These are phyloP conservation scores for Morone chrysops DNA, from an alignment of 2,113 vertebrate genomes.

Conservation along the genomic window DNA sequence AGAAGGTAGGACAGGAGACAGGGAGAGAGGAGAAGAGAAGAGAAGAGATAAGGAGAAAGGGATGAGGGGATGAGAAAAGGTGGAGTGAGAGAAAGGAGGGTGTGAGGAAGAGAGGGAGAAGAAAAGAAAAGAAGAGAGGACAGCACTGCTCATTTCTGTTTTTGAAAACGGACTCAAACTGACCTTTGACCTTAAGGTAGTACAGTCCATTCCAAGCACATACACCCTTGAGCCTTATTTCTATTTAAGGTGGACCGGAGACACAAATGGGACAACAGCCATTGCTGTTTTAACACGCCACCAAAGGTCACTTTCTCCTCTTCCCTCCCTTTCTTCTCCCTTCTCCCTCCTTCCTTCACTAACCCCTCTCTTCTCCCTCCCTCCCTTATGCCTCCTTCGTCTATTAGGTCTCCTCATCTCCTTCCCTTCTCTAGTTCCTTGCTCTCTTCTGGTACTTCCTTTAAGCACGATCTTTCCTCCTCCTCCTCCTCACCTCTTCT, in stretches of 20 bases:
- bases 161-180: not conserved
- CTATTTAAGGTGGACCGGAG: conserved; percentile 30
- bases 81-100: not conserved
- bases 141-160: not conserved
- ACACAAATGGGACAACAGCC: conserved; percentile 1
- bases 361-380: not conserved
- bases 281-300: not conserved
- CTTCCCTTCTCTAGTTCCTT: no score
- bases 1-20: not conserved
- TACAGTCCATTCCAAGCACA: not conserved
- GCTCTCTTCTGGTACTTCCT: not conserved
- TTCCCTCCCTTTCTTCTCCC: not conserved
- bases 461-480: not conserved
- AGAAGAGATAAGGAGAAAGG: not conserved
- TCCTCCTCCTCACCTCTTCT: not conserved
- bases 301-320: not conserved
- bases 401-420: not conserved
- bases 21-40: no score
- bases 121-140: not conserved
- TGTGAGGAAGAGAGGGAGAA: not conserved
- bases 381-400: not conserved
- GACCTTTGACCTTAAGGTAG: conserved; percentile 35
- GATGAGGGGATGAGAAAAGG: not conserved
- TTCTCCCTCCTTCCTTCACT: not conserved
- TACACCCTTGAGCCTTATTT: no score